Percentiles rank a stretch among this genome's conserved stretches.
Evolutionary conservation across 2,888 invertebrate species (phyloP).

Genomic region (Himalopsyche japonica): DNA sequence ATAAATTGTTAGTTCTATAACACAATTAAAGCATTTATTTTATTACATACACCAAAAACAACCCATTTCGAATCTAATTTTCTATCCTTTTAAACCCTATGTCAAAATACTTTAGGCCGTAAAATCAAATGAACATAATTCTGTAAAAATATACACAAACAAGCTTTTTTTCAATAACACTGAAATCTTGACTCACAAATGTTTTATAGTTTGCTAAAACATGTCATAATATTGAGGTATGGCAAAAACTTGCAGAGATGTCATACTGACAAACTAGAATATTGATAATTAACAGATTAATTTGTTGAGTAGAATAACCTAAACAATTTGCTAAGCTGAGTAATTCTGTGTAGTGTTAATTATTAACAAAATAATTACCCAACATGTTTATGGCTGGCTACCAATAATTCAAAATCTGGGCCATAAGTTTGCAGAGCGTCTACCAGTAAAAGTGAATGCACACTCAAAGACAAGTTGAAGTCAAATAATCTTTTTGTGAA

Average conservation of each 20-base stretch:
- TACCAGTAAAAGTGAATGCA: conserved; percentile 89
- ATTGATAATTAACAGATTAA: neutral
- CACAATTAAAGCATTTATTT: neutral
- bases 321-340: neutral
- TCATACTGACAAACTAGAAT: neutral
- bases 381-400: conserved; percentile 93
- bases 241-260: neutral
- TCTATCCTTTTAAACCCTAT: too few species aligned
- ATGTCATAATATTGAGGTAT: neutral
- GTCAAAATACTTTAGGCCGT: too few species aligned
- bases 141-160: too few species aligned
- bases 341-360: neutral
- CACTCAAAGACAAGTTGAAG: conserved; percentile 78
- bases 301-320: neutral
- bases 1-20: too few species aligned
- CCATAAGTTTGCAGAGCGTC: conserved; percentile 96
- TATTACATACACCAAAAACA: too few species aligned
- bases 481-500: conserved; percentile 75
- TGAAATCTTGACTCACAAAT: too few species aligned
- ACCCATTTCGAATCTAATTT: too few species aligned
- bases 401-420: conserved; percentile 90
- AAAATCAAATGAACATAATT: too few species aligned
- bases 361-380: conserved; percentile 60
- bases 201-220: too few species aligned
- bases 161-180: too few species aligned